Conservation (phyloP, 2,888 invertebrate genomes). For the Zaprionus bogoriensis region DNA sequence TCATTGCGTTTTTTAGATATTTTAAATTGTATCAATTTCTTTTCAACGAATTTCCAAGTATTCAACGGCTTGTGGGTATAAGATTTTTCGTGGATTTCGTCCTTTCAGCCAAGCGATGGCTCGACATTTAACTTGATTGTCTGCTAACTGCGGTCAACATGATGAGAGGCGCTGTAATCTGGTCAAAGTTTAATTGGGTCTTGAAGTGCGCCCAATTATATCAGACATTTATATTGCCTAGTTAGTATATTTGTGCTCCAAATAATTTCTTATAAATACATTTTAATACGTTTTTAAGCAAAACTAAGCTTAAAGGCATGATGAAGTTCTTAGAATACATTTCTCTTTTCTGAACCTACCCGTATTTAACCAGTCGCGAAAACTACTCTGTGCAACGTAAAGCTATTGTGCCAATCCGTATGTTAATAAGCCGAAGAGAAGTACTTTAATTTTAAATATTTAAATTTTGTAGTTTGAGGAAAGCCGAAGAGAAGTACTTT, state of each 20-base stretch:
- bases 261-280: too few species aligned
- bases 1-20: conserved; percentile 25
- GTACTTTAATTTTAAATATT: too few species aligned
- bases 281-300: too few species aligned
- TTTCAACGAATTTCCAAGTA: not conserved
- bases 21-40: conserved; percentile 61
- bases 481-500: too few species aligned
- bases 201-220: not conserved
- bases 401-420: too few species aligned
- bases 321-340: too few species aligned
- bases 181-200: conserved; percentile 41
- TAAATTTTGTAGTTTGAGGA: too few species aligned
- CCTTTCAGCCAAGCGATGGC: conserved; percentile 27
- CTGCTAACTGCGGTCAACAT: conserved; percentile 56
- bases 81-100: conserved; percentile 2
- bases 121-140: conserved; percentile 52
- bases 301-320: too few species aligned
- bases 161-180: conserved; percentile 6
- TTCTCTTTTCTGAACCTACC: too few species aligned
- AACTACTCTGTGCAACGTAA: too few species aligned
- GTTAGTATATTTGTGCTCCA: not conserved
- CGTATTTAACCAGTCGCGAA: too few species aligned
- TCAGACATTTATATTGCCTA: not conserved
- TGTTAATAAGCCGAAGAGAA: too few species aligned
- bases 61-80: not conserved